Evolutionary conservation across 2,888 invertebrate species (phyloP).

Genomic region (Chironomus tentans): DNA sequence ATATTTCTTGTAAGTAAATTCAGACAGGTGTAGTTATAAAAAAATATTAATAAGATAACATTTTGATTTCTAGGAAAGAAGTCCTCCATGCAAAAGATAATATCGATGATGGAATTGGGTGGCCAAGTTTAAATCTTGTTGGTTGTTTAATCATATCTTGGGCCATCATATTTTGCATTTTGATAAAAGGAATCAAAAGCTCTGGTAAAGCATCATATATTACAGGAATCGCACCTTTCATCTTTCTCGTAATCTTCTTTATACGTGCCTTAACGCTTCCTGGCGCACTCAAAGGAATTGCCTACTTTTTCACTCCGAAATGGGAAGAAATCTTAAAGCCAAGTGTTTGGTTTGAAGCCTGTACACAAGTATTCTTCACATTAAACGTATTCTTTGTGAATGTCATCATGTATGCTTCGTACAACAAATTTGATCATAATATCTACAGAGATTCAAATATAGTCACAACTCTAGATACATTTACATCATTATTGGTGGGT

Average conservation of each 20-base stretch:
- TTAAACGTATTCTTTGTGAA: constrained; percentile 54
- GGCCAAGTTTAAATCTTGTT: constrained; percentile 47
- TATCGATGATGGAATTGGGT: constrained; percentile 48
- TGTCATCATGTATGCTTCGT: constrained; percentile 53
- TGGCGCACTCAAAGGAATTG: constrained; percentile 53
- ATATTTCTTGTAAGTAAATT: constrained; percentile 41
- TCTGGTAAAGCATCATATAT: constrained; percentile 63
- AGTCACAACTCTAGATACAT: constrained; percentile 49
- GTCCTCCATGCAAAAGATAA: constrained; percentile 44
- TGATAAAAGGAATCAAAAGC: constrained; percentile 50
- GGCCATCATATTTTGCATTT: constrained; percentile 44
- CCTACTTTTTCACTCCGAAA: constrained; percentile 55
- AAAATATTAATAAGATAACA: too few relatives aligned
- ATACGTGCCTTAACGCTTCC: constrained; percentile 52
- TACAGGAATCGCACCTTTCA: constrained; percentile 62
- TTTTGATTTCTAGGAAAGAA: constrained; percentile 40
- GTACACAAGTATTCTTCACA: constrained; percentile 56
- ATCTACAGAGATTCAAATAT: constrained; percentile 48
- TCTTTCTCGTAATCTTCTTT: constrained; percentile 54
- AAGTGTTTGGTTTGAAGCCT: constrained; percentile 55
- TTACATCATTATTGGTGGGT: constrained; percentile 49
- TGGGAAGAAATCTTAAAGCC: constrained; percentile 55
- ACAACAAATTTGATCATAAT: constrained; percentile 52
- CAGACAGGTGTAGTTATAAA: too few relatives aligned
- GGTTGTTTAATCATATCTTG: constrained; percentile 45